These are phyloP conservation scores for Sigmodon hispidus DNA, from an alignment of 2,113 vertebrate genomes.

Conservation along the genomic window DNA sequence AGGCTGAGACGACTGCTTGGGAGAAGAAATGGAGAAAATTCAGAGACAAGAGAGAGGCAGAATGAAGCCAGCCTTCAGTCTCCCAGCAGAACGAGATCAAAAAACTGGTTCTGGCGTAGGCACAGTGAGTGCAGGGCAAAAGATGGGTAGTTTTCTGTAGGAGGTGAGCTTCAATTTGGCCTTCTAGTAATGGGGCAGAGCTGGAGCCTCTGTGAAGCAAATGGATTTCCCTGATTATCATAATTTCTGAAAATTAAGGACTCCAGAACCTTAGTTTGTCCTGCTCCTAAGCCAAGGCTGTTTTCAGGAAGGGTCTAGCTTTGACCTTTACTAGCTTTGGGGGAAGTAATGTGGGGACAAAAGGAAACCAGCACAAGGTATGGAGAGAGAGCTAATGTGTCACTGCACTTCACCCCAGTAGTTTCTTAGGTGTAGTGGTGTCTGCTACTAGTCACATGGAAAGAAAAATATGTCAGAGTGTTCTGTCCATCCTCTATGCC, in stretches of 20 bases:
- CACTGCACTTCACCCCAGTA: rapidly evolving
- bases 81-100: background rate
- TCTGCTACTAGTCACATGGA: background rate
- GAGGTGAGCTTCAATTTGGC: background rate
- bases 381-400: too few species aligned
- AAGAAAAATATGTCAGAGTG: background rate
- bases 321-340: background rate
- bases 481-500: background rate
- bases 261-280: background rate
- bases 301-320: background rate
- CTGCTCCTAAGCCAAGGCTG: background rate
- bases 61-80: background rate
- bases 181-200: background rate
- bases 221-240: background rate
- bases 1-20: background rate
- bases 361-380: too few species aligned
- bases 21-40: background rate
- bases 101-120: background rate
- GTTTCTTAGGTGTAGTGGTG: background rate
- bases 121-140: background rate
- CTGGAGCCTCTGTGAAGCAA: background rate
- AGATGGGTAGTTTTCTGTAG: background rate
- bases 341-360: background rate
- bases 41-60: background rate
- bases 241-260: background rate